Percentiles rank a stretch among this genome's conserved stretches.
phyloP scores from a whole-genome alignment of 2,888 invertebrate genomes.

The Pseudococcus jackbeardsleyi region DNA sequence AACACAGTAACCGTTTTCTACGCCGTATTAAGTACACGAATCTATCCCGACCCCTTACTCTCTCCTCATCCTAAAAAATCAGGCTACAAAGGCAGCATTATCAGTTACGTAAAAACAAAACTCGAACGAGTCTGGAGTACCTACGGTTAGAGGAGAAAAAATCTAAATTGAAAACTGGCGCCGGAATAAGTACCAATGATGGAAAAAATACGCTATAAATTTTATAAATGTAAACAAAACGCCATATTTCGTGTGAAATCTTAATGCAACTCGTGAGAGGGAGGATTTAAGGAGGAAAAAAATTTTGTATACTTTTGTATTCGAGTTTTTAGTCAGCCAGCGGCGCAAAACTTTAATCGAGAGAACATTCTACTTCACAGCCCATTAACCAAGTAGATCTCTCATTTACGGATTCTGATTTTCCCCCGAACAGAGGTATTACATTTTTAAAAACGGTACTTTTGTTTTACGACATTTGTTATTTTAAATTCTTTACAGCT shows the following conservation, averaged over 20 bases:
- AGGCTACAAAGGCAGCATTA: background rate
- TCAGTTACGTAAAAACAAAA: background rate
- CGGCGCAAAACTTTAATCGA: conserved; percentile 31
- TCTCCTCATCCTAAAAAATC: background rate
- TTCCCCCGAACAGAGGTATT: conserved; percentile 11
- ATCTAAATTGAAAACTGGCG: conserved; percentile 49
- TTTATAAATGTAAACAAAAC: conserved; percentile 47
- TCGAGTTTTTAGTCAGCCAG: background rate
- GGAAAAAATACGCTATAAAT: background rate
- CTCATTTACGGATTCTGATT: conserved; percentile 53
- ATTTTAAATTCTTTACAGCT: conserved; percentile 50
- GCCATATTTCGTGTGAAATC: conserved; percentile 52
- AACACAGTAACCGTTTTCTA: background rate
- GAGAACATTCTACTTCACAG: conserved; percentile 54
- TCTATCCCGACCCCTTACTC: too few relatives aligned
- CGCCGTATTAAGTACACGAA: too few relatives aligned
- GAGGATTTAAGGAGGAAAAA: background rate
- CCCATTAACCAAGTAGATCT: conserved; percentile 52
- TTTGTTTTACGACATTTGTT: conserved; percentile 52
- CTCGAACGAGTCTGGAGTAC: background rate
- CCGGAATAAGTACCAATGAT: conserved; percentile 51
- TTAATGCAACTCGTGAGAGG: background rate
- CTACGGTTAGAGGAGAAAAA: background rate
- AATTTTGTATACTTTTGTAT: conserved; percentile 25
- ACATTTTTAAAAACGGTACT: conserved; percentile 33